Base-by-base conservation (phyloP, 2,888 invertebrate genomes). In the Copidosoma aretas region DNA sequence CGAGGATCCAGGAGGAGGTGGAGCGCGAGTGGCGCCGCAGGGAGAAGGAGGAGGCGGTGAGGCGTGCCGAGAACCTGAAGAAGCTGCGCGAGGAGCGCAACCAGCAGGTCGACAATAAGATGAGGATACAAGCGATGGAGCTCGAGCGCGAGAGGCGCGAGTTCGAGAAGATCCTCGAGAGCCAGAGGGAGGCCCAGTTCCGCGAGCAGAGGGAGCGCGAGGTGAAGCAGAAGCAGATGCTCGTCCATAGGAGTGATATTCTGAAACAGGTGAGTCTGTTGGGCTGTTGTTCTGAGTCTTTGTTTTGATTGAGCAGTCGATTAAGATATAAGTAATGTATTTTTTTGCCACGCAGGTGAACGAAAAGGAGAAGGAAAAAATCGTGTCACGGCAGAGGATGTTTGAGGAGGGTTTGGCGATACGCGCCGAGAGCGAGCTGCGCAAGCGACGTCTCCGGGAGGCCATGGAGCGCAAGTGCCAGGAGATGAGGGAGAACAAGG, bases 11-110 rank as follows among this genome's bases (percentile, higher is more conserved):
- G 74, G 88, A 89, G 76, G 87, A 88, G 77, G 90, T 91, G 24
- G 92, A 92, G 78, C 84, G 90, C 15, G 89, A 90, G 75, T 92
- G 91, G 88, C 85, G 91, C 1, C 85, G 87, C 15, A 87, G 86
- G 68, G 91, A 92, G 81, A 85, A 88, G 41, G 87, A 87, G 66
- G 88, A 86, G 1, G 91, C 90, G 12, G 76, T 87, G 62, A 88
- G 86, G 77, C 85, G 86, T 71, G 86, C 87, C 73, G 84, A 85
- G 63, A 87, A 87, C 70, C 84, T 86, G 77, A 84, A 84, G 72
- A 81, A 83, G 41, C 78, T 89, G 68, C 87, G 87, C 67, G 83
- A 85, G 53, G 87, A 87, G 17, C 82, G 90, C 53, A 86, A 86
- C 1, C 83, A 86, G 17, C 89, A 90, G 85, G 87, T 89, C 71